phyloP scores from a whole-genome alignment of 2,797 vertebrate genomes.

The Arnoldichthys spilopterus region DNA sequence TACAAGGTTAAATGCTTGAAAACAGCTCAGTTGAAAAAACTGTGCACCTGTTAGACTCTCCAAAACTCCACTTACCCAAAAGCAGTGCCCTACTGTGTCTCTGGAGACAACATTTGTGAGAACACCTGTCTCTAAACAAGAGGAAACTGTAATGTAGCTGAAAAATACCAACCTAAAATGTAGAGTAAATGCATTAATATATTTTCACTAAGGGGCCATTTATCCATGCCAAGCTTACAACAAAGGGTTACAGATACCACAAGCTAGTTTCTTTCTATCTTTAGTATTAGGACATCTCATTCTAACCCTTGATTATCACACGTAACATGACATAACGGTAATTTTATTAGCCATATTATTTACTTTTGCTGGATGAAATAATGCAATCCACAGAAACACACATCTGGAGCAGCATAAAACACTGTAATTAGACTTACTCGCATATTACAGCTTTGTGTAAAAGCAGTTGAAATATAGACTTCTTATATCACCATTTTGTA shows the following conservation, averaged over 20 bases:
- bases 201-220: neutral
- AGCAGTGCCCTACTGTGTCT: neutral
- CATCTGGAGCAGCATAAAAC: too few species aligned
- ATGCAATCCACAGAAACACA: too few species aligned
- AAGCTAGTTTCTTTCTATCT: neutral
- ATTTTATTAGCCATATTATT: too few species aligned
- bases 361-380: too few species aligned
- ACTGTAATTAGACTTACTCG: too few species aligned
- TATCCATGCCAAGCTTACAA: neutral
- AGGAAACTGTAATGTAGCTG: neutral
- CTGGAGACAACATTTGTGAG: neutral
- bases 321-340: too few species aligned
- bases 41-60: neutral
- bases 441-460: neutral
- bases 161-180: neutral
- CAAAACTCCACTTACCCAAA: neutral
- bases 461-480: neutral
- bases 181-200: neutral
- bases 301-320: too few species aligned
- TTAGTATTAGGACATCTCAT: too few species aligned
- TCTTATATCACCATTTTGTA: too few species aligned
- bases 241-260: neutral
- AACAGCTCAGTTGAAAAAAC: conserved; percentile 15
- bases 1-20: conserved; percentile 12
- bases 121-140: conserved; percentile 6